Evolutionary conservation across 2,888 invertebrate species (phyloP).

Genomic region (Lithophane ornitopus): DNA sequence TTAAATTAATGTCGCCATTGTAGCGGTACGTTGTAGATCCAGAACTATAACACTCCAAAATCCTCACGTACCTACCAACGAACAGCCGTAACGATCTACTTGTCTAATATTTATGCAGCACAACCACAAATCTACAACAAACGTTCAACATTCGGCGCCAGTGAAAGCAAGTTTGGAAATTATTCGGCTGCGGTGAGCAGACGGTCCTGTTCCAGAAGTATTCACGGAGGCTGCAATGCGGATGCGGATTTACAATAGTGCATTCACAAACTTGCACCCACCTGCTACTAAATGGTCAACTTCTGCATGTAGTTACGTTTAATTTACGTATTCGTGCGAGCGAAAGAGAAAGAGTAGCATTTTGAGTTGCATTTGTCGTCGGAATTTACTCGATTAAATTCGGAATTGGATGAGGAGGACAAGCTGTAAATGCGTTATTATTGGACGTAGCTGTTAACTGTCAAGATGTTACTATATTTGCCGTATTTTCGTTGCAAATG

Average conservation of each 20-base stretch:
- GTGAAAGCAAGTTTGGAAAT: conserved; percentile 68
- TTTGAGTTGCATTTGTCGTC: conserved; percentile 25
- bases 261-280: conserved; percentile 66
- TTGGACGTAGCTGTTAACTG: neutral
- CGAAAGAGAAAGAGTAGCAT: conserved; percentile 40
- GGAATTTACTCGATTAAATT: conserved; percentile 21
- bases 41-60: neutral
- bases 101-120: conserved; percentile 60
- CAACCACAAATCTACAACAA: conserved; percentile 64
- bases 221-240: conserved; percentile 67
- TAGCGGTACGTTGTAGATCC: too few species aligned
- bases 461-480: too few species aligned
- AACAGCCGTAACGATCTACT: conserved; percentile 45
- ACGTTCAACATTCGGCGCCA: conserved; percentile 63
- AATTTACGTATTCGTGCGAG: conserved; percentile 60
- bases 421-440: neutral
- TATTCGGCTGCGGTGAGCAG: conserved; percentile 64
- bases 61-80: conserved; percentile 21
- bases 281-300: conserved; percentile 68
- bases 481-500: neutral
- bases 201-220: conserved; percentile 62
- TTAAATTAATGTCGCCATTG: too few species aligned
- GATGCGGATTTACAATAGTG: conserved; percentile 65
- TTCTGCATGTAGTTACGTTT: conserved; percentile 60
- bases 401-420: conserved; percentile 3